A percentile compares a stretch with the other conserved stretches of the same genome.
Conservation (phyloP, 2,113 vertebrate species). For the Shinisaurus crocodilurus region DNA sequence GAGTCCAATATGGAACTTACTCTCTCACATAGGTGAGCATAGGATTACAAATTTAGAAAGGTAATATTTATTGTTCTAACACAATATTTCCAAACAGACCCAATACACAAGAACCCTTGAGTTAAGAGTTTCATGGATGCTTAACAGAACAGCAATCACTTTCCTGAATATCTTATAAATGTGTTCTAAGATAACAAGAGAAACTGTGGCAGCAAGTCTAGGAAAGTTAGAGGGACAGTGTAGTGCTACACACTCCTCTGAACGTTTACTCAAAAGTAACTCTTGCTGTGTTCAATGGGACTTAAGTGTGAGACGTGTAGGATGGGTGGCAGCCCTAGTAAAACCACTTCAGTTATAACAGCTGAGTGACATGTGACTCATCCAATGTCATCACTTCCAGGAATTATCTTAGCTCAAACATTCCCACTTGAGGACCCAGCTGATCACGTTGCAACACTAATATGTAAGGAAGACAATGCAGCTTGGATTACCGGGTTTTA, state of each 20-base stretch:
- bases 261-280: background rate
- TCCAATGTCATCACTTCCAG: background rate
- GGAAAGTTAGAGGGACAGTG: background rate
- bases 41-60: background rate
- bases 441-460: background rate
- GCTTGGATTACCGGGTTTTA: too few species aligned
- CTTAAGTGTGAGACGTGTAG: background rate
- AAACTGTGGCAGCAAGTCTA: background rate
- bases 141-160: background rate
- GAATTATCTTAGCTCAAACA: background rate
- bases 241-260: background rate
- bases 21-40: too few species aligned
- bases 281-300: background rate
- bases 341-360: background rate
- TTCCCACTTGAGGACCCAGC: background rate
- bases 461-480: background rate
- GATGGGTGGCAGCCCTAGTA: background rate
- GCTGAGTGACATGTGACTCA: background rate
- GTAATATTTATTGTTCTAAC: background rate
- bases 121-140: background rate
- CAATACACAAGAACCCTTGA: background rate
- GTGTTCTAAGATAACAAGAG: background rate
- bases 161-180: background rate
- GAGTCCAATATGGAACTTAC: too few species aligned
- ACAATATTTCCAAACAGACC: background rate